These are phyloP conservation scores for Chaetogeoica ovagalla DNA, from an alignment of 2,888 invertebrate species.

Conservation along the genomic window DNA sequence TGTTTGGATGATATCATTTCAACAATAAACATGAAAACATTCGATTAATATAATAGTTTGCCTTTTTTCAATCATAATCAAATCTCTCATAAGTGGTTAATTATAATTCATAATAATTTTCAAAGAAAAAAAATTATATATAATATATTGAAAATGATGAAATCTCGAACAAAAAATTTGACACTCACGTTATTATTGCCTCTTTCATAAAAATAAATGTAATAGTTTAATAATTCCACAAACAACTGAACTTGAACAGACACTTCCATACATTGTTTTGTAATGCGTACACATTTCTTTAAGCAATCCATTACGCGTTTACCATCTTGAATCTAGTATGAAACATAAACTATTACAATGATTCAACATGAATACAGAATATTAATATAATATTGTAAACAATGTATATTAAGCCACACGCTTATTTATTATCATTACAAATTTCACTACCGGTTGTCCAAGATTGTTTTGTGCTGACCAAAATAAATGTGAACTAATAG, in stretches of 20 bases:
- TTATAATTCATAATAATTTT: too few relatives aligned
- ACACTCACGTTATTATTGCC: conserved; percentile 69
- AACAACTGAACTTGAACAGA: conserved; percentile 95
- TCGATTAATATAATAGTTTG: too few relatives aligned
- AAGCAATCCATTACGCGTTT: conserved; percentile 91
- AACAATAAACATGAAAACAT: too few relatives aligned
- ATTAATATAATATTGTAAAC: too few relatives aligned
- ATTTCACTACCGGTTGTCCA: conserved; percentile 61
- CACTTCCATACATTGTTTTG: conserved; percentile 96
- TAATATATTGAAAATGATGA: too few relatives aligned
- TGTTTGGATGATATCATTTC: too few relatives aligned
- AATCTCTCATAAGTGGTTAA: too few relatives aligned
- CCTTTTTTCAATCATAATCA: too few relatives aligned
- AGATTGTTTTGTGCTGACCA: conserved; percentile 81
- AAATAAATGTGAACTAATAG: conserved; percentile 92
- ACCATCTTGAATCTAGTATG: conserved; percentile 78
- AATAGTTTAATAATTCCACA: conserved; percentile 91
- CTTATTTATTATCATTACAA: neutral
- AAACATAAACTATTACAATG: conserved; percentile 2
- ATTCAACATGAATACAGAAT: neutral
- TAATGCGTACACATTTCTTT: conserved; percentile 92
- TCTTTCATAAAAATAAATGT: conserved; percentile 89
- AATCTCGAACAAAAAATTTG: neutral
- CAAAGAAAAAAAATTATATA: too few relatives aligned
- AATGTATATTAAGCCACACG: too few relatives aligned